Evolutionary conservation across 1,140 invertebrate species (phyloP).

Genomic region (Phthorimaea operculella): DNA sequence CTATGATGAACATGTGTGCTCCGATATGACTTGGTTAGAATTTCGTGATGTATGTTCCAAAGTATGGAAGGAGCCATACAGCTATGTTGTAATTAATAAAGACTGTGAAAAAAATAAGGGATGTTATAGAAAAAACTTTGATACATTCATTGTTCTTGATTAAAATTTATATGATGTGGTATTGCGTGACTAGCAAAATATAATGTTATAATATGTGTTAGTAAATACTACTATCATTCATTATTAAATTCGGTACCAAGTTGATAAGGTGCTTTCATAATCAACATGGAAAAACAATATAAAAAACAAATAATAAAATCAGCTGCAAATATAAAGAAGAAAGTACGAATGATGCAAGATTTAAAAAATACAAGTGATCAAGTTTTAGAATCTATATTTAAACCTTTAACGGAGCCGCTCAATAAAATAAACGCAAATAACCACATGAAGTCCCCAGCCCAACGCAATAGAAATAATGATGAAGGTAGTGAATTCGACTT

Average conservation of each 20-base stretch:
- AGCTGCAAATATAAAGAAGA: constrained; percentile 6
- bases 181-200: too few species aligned
- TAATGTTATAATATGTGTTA: not conserved
- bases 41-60: constrained; percentile 35
- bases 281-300: not conserved
- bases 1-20: constrained; percentile 43
- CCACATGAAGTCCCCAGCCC: not conserved
- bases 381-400: constrained; percentile 2
- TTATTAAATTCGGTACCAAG: not conserved
- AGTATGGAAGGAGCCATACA: constrained; percentile 31
- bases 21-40: constrained; percentile 34
- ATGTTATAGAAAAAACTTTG: constrained; percentile 32
- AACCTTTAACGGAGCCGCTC: constrained; percentile 7
- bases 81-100: constrained; percentile 36
- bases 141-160: constrained; percentile 11
- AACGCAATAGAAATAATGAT: constrained; percentile 6
- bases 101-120: constrained; percentile 25
- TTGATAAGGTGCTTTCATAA: not conserved
- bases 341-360: constrained; percentile 4
- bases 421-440: not conserved
- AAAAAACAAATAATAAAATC: constrained; percentile 5
- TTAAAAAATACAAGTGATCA: not conserved
- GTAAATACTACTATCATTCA: not conserved
- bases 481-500: not conserved
- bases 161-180: not conserved